phyloP scores from a whole-genome alignment of 2,888 invertebrate genomes.

The Apamea epomidion region DNA sequence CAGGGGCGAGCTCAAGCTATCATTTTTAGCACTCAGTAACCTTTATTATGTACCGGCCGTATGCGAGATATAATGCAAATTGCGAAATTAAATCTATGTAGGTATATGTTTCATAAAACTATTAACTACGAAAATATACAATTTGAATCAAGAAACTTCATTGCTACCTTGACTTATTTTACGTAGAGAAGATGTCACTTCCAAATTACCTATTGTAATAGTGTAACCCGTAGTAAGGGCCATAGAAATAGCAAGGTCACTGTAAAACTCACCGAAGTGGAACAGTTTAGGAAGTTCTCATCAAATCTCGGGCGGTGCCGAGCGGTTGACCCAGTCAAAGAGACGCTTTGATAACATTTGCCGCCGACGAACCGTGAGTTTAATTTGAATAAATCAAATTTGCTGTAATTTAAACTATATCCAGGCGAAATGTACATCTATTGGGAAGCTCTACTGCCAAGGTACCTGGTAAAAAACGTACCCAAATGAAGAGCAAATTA shows the following conservation, averaged over 20 bases:
- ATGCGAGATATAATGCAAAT: neutral
- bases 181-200: conserved; percentile 13
- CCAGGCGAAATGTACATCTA: conserved; percentile 57
- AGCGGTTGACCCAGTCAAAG: conserved; percentile 80
- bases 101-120: neutral
- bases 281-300: conserved; percentile 83
- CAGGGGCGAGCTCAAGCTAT: neutral
- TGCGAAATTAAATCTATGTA: neutral
- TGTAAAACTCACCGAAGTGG: conserved; percentile 80
- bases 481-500: conserved; percentile 33
- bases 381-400: conserved; percentile 87
- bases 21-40: neutral
- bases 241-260: conserved; percentile 80
- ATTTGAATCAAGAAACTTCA: neutral
- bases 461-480: conserved; percentile 23
- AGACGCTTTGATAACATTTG: conserved; percentile 84
- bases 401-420: conserved; percentile 73
- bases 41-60: neutral
- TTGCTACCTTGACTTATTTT: neutral
- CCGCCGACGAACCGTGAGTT: conserved; percentile 78
- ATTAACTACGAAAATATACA: neutral
- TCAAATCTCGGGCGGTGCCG: conserved; percentile 77
- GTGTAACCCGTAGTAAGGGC: conserved; percentile 63
- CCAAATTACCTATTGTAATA: conserved; percentile 25
- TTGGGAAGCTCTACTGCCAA: conserved; percentile 24